Base-by-base conservation (phyloP, 2,797 vertebrate genomes). In the Spheniscus humboldti region DNA sequence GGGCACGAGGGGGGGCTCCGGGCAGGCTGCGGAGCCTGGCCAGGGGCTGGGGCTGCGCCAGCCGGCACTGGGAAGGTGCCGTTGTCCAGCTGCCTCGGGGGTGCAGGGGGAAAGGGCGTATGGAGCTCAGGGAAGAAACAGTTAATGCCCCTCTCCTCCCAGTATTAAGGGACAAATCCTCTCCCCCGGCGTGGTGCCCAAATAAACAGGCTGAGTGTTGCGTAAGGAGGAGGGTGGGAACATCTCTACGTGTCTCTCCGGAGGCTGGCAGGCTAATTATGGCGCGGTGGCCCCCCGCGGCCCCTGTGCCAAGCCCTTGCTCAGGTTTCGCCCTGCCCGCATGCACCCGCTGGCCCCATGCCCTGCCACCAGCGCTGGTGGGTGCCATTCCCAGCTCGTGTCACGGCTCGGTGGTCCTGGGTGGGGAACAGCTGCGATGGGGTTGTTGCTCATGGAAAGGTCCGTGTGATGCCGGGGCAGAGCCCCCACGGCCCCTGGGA, bases 161-260 rank as follows among this genome's bases (percentile, higher is more conserved):
- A 1, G 11, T 47, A 56, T 17, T 33, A 50, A 88, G 60, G 64
- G 75, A 68, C 78, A 94, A 90, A 83, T 66, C 78, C 68, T 91
- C 27, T 96, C 67, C n/a, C 50, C 50, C 37, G 90, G 93, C 86
- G 9, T 14, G 41, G n/a, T 86, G 94, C 95, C 94, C 88, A 71
- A 35, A 90, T 35, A 92, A 95, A 95, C 90, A 94, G 78, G 66
- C 17, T 35, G 76, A 84, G 93, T 7, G 3, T 94, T 92, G 73
- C 13, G 6, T 25, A 95, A 92, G 68, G 86, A 60, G 28, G 22
- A 57, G 60, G 86, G 59, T 88, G 88, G 92, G 92, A 96, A 79
- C 53, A 62, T 31, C 78, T 47, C 75, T 23, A 4, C 8, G 6
- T 56, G 67, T 90, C 62, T 81, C 52, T 37, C 5, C 0, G 7